phyloP scores from a whole-genome alignment of 1,140 invertebrate genomes.

The Panulirus ornatus region DNA sequence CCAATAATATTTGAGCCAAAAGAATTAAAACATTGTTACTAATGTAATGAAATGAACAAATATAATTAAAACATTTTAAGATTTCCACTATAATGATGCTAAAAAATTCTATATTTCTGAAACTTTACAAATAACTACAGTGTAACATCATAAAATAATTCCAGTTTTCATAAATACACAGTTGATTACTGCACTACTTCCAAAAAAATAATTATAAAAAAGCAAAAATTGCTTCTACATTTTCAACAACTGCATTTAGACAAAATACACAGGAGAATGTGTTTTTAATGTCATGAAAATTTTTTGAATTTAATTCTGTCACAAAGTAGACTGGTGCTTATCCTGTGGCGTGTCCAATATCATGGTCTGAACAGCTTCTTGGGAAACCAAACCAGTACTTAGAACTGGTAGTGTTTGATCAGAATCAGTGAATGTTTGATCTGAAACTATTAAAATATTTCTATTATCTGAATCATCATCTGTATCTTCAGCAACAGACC shows the following conservation, averaged over 20 bases:
- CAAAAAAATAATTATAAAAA: background rate
- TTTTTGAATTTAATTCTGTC: background rate
- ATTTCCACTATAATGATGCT: too few species aligned
- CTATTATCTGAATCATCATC: background rate
- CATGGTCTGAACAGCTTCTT: conserved; percentile 43
- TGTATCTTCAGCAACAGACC: background rate
- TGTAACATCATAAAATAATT: background rate
- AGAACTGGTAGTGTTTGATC: conserved; percentile 21
- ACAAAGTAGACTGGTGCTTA: background rate
- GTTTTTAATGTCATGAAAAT: background rate
- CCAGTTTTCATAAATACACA: background rate
- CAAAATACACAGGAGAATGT: background rate
- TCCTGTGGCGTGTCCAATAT: background rate
- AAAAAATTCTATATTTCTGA: too few species aligned
- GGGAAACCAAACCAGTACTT: conserved; percentile 5
- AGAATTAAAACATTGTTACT: too few species aligned
- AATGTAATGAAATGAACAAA: too few species aligned
- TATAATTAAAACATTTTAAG: too few species aligned
- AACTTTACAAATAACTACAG: background rate
- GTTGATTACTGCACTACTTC: background rate
- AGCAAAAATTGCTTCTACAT: background rate
- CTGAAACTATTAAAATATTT: conserved; percentile 49
- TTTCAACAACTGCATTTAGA: background rate
- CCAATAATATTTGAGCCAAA: background rate
- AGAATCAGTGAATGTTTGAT: conserved; percentile 20